Evolutionary conservation across 2,888 invertebrate genomes (phyloP), one percentile per base, ranked within the genome.

Genomic region (Ectropis crepuscularia): DNA sequence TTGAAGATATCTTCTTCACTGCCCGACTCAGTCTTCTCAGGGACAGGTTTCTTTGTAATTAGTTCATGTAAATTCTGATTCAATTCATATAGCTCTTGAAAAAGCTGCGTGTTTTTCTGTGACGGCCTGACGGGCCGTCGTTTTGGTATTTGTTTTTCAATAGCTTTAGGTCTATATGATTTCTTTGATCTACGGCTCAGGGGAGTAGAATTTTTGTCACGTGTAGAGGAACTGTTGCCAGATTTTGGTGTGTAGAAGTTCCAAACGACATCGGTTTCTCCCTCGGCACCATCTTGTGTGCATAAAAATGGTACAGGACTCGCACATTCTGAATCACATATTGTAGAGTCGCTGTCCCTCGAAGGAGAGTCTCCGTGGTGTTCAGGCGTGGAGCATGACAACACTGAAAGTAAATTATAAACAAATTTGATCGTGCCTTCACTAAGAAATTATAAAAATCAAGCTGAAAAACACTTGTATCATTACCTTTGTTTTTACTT

Each of bases 231-330:
- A 39, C 76, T 71, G 41, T 86, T 75, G 11, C 83, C 86, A 8
- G 92, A 83, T 72, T 89, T 90, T n/a, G 93, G 92, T 0, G 93
- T 91, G 73, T 93, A 92, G 65, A 88, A 92, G 71, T 93, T 93
- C 93, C 93, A 93, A 9, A 93, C 85, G 11, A 93, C 93, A 74
- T 93, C 92, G 11, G 88, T 90, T 77, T 89, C 89, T 4, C 92
- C 93, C 67, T 91, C 90, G 2, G 88, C 83, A 9, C 92, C 93
- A 81, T 93, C 93, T 80, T 93, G 93, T 1, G 93, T 93, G 68
- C 92, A 93, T 8, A 90, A 68, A 76, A 93, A 93, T 7, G 91
- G 92, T 0, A 93, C 91, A 5, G 93, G 93, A 67, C 92, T 92
- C 0, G 86, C 86, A 10, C 88, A 82, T 53, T 91, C 92, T 0